Evolutionary conservation across 2,888 invertebrate genomes (phyloP).

Genomic region (Temnothorax unifasciatus): DNA sequence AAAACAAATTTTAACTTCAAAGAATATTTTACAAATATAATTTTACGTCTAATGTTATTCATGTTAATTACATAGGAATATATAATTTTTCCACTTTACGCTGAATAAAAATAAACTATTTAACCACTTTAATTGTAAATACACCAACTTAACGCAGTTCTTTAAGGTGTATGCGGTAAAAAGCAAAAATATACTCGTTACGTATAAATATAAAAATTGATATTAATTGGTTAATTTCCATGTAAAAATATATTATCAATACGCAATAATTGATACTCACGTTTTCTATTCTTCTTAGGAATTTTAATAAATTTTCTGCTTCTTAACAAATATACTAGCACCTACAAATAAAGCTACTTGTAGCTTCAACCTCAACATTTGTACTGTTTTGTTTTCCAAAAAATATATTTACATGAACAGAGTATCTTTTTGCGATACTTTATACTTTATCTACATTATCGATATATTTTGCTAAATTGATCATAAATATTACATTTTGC

Average conservation of each 20-base stretch:
- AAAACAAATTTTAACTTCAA: too few species aligned
- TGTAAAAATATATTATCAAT: conserved; percentile 41
- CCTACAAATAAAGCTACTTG: conserved; percentile 78
- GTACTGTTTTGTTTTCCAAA: conserved; percentile 10
- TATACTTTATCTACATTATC: not conserved
- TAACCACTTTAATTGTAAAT: not conserved
- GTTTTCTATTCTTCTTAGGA: conserved; percentile 71
- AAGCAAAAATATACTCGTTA: conserved; percentile 27
- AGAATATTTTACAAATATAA: conserved; percentile 4
- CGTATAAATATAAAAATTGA: conserved; percentile 15
- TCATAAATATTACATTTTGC: not conserved
- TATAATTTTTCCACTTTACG: not conserved
- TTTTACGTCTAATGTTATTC: not conserved
- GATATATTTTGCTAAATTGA: conserved; percentile 8
- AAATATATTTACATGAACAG: not conserved
- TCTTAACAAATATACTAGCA: conserved; percentile 80
- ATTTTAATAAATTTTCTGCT: conserved; percentile 79
- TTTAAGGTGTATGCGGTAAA: not conserved
- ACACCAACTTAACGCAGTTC: not conserved
- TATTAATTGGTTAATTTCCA: conserved; percentile 41
- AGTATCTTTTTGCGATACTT: not conserved
- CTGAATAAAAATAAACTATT: conserved; percentile 20
- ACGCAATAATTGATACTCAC: conserved; percentile 73
- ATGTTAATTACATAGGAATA: conserved; percentile 4
- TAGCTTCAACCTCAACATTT: conserved; percentile 59